Evolutionary conservation across 2,888 invertebrate species (phyloP), one percentile per base, ranked within the genome.

Genomic region (Zeuzera pyrina): DNA sequence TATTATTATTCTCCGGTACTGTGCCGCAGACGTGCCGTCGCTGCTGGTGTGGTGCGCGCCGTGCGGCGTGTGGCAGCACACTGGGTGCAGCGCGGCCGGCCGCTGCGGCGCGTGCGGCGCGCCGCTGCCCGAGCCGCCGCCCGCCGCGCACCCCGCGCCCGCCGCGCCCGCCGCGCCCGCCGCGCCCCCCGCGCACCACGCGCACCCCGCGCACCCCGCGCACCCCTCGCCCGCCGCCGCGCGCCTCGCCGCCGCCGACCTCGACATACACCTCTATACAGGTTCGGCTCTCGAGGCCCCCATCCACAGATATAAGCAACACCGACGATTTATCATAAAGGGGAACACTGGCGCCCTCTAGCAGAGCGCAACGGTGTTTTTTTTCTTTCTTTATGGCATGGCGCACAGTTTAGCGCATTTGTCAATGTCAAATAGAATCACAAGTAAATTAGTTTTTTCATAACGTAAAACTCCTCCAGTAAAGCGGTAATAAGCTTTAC

Each of bases 11-110:
- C 24, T 7, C 15, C 10, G n/a, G 3, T 36, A 33, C 23, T n/a
- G n/a, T n/a, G n/a, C n/a, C n/a, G 1, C 57, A 81, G 84, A 83
- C 41, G 77, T 79, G 42, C 65, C 71, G 24, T 83, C 83, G 3
- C 51, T 79, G 36, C 56, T 84, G 39, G 76, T 73, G 47, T 67
- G 70, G 57, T 84, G 84, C 39, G 41, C 36, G 5, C 41, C 47
- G 36, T 83, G 83, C 45, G 35, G 47, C 15, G 70, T 62, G 56
- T 73, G 72, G 68, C 73, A 69, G 49, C 83, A 84, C 63, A 78
- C 83, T 45, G 76, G 72, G 16, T 81, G 79, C 60, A 67, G 70
- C 13, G 45, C 45, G 31, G 49, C 37, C 46, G 37, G 30, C 61
- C 55, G 51, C 45, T 70, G 62, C 55, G 56, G 55, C 42, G 42